Base-by-base conservation (phyloP, 1,140 invertebrate species). In the Papilio polyxenes region DNA sequence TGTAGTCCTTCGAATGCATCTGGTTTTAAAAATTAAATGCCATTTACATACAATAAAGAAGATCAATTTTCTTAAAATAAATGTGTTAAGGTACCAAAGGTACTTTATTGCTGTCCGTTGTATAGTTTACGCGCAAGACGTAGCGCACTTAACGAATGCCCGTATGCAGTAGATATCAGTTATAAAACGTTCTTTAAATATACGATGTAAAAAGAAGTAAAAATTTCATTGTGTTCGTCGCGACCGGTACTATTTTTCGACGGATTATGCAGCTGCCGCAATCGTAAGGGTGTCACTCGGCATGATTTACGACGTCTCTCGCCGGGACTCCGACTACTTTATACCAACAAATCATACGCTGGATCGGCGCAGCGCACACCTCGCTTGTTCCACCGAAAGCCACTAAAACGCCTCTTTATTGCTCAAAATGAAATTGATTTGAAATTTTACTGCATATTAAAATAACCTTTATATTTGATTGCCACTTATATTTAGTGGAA, bases 381-480 rank as follows among this genome's bases (percentile, higher is more conserved):
- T 83, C 82, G 87, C 78, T 86, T 91, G 89, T 91, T 90, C 90
- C 91, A 92, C 83, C 76, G 84, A 83, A 87, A 75, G 77, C 85
- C 82, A 92, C 87, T 89, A 89, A 89, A 91, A 87, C 82, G 79
- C 82, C 75, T 87, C 85, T 93, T 92, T 92, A 92, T 87, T 83
- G 85, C 86, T 87, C 81, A 82, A 87, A 90, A 91, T 89, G 87
- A 91, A 92, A 92, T 92, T 89, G 91, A 94, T 92, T 92, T 90
- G 82, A 89, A 90, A 90, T 92, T 93, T 92, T 92, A 93, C 89
- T 92, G 89, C 89, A 89, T 91, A 92, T 92, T 92, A 92, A 91
- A 92, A 86, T 93, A 90, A 90, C 88, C 88, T 90, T 90, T 91
- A 90, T 87, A 85, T 92, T 89, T 89, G 88, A 91, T 91, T 89